These are phyloP conservation scores for Vollenhovia emeryi DNA, from an alignment of 1,140 invertebrate species.

Conservation along the genomic window DNA sequence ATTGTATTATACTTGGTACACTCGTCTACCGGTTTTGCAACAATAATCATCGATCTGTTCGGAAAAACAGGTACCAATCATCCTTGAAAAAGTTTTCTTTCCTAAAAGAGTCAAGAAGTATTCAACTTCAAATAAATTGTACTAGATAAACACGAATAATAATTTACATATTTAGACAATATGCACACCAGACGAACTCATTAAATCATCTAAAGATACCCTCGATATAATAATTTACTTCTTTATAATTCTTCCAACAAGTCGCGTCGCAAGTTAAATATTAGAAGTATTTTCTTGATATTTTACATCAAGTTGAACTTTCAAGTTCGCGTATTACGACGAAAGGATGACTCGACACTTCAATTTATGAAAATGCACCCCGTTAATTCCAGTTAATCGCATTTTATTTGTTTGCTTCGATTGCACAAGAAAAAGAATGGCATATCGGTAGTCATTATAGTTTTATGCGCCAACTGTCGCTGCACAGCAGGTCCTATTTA, in stretches of 20 bases:
- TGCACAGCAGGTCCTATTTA: constrained; percentile 81
- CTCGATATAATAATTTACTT: not conserved
- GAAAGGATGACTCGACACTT: not conserved
- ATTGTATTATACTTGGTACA: constrained; percentile 29
- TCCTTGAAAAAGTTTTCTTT: not conserved
- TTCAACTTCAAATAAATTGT: not conserved
- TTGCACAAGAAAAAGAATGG: constrained; percentile 10
- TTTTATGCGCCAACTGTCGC: constrained; percentile 82
- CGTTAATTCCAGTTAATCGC: not conserved
- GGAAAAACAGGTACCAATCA: not conserved
- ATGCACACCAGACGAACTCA: not conserved
- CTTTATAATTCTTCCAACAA: too few relatives aligned
- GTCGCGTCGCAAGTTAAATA: not conserved
- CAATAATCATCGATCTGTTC: not conserved
- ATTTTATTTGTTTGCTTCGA: not conserved
- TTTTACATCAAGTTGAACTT: not conserved
- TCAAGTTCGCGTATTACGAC: not conserved
- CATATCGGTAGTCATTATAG: constrained; percentile 74
- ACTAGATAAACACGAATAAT: not conserved
- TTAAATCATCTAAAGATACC: not conserved
- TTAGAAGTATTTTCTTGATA: not conserved
- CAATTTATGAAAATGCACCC: not conserved
- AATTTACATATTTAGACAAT: not conserved
- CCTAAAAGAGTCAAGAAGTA: not conserved
- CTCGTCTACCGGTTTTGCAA: not conserved